Evolutionary conservation across 2,797 vertebrate genomes (phyloP).

Genomic region (Muraenolepis orangiensis): DNA sequence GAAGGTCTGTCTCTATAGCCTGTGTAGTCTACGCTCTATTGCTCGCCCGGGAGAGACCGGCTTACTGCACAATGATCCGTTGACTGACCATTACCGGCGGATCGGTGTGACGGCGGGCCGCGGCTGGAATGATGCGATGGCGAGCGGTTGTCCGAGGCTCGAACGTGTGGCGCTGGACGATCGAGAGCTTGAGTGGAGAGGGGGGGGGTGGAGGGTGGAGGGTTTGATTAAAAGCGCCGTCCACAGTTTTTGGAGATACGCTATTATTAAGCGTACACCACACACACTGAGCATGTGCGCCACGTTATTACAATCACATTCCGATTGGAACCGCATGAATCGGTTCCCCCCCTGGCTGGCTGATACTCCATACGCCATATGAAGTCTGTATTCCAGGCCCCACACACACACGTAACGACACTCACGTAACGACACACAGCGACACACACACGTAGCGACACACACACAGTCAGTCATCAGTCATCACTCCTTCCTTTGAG

Average conservation of each 20-base stretch:
- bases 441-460: neutral
- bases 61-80: conserved; percentile 29
- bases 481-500: conserved; percentile 31
- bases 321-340: neutral
- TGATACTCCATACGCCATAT: too few relatives aligned
- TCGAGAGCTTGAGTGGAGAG: neutral
- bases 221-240: neutral
- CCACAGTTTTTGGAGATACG: neutral
- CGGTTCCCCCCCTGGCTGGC: neutral
- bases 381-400: neutral
- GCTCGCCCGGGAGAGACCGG: conserved; percentile 33
- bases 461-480: conserved; percentile 27
- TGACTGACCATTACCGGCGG: conserved; percentile 31
- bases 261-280: too few relatives aligned
- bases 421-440: too few relatives aligned
- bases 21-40: too few relatives aligned
- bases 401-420: neutral
- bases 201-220: too few relatives aligned
- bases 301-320: neutral
- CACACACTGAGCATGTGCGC: neutral
- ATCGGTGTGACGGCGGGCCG: conserved; percentile 29
- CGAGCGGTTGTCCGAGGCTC: neutral
- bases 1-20: conserved; percentile 31
- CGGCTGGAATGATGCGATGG: conserved; percentile 22
- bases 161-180: neutral